These are phyloP conservation scores for Calidris pugnax DNA, from an alignment of 2,113 vertebrate species.

Conservation along the genomic window DNA sequence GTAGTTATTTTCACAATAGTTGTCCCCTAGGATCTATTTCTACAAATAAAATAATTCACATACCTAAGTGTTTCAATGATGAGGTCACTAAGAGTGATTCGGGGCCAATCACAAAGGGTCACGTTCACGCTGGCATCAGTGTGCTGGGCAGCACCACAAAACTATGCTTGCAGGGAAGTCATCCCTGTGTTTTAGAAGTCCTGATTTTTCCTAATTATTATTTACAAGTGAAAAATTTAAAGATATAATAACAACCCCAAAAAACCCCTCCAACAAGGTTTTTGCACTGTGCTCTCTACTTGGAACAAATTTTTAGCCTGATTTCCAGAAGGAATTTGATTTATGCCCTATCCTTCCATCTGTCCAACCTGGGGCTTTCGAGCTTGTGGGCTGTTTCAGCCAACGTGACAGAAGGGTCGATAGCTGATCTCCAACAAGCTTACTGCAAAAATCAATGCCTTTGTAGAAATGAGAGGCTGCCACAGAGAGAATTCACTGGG, in stretches of 20 bases:
- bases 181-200: background rate
- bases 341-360: background rate
- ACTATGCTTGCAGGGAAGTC: background rate
- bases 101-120: background rate
- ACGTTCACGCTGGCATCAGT: rapidly evolving
- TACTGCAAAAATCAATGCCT: background rate
- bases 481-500: rapidly evolving
- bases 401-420: background rate
- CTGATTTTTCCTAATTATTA: background rate
- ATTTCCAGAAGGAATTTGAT: background rate
- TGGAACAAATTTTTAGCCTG: background rate
- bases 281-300: background rate
- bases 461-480: background rate
- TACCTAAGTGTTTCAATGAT: background rate
- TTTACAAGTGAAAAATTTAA: background rate
- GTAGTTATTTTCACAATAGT: background rate
- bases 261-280: background rate
- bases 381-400: background rate
- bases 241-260: background rate
- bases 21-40: background rate
- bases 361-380: background rate
- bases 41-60: background rate
- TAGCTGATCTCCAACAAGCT: background rate
- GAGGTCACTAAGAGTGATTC: background rate
- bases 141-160: rapidly evolving